A percentile compares a stretch with the other conserved stretches of the same genome.
Conservation (phyloP, 2,888 invertebrate species). For the Andrena camellia region DNA sequence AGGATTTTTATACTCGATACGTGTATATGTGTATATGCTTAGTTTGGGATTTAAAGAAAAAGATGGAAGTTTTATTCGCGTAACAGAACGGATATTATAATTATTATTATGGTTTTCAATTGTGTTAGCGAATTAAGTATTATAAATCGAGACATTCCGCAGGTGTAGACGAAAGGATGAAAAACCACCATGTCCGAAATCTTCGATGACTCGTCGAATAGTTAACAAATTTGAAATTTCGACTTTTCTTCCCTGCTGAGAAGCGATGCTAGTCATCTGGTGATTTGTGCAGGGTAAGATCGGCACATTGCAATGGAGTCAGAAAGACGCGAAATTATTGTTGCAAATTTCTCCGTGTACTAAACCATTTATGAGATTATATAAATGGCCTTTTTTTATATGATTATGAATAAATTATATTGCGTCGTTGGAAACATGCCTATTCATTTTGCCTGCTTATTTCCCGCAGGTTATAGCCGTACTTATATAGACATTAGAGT, state of each 20-base stretch:
- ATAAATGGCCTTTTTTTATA: slow-evolving; percentile 80
- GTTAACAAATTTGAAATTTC: slow-evolving; percentile 29
- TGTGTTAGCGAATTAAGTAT: slow-evolving; percentile 51
- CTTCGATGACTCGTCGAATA: slow-evolving; percentile 27
- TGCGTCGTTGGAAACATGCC: slow-evolving; percentile 78
- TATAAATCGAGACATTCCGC: slow-evolving; percentile 71
- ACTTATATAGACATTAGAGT: no score
- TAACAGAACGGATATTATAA: slow-evolving; percentile 45
- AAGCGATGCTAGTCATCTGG: slow-evolving; percentile 72
- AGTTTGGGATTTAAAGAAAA: slow-evolving; percentile 59
- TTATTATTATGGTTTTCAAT: slow-evolving; percentile 54
- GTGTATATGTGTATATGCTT: slow-evolving; percentile 66
- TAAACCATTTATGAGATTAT: slow-evolving; percentile 75
- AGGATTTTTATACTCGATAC: slow-evolving; percentile 66
- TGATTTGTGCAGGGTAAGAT: slow-evolving; percentile 74
- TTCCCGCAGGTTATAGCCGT: neutral
- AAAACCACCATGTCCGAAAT: slow-evolving; percentile 10
- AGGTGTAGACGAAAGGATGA: slow-evolving; percentile 22
- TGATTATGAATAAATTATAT: slow-evolving; percentile 83
- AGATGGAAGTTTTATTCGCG: slow-evolving; percentile 53
- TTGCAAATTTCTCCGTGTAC: slow-evolving; percentile 74
- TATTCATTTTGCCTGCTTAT: slow-evolving; percentile 32
- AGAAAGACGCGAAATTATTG: slow-evolving; percentile 69
- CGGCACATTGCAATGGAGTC: slow-evolving; percentile 62
- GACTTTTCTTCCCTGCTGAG: slow-evolving; percentile 39